Percentiles rank a stretch among this genome's conserved stretches.
phyloP scores from a whole-genome alignment of 2,888 invertebrate genomes.

The Melikaiella ostensackeni region DNA sequence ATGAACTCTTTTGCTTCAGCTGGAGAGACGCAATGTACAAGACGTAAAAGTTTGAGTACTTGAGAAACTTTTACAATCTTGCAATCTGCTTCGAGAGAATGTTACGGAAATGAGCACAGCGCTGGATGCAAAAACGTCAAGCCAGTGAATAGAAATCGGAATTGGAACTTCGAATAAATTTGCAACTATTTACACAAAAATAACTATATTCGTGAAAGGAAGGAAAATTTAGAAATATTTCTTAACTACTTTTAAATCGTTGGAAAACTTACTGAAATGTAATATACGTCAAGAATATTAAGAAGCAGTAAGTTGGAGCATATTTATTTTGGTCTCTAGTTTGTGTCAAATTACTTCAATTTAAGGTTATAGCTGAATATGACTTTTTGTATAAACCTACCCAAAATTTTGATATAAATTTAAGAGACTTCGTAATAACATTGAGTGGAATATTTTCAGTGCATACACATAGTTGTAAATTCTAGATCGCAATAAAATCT shows the following conservation, averaged over 20 bases:
- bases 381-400: no score
- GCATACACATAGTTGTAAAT: neutral
- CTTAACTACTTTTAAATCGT: neutral
- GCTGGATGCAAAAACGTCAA: slow-evolving; percentile 16
- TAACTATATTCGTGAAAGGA: neutral
- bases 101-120: slow-evolving; percentile 34
- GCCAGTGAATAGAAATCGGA: slow-evolving; percentile 22
- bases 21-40: slow-evolving; percentile 49
- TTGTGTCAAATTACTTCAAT: no score
- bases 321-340: no score
- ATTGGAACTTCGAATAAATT: slow-evolving; percentile 31
- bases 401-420: neutral
- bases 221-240: neutral
- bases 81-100: slow-evolving; percentile 37
- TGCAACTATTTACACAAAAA: slow-evolving; percentile 14
- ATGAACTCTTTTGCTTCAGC: slow-evolving; percentile 21
- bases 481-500: neutral
- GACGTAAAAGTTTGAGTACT: slow-evolving; percentile 55
- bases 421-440: neutral
- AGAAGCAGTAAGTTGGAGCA: neutral
- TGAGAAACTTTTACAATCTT: slow-evolving; percentile 56
- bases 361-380: no score
- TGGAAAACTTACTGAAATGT: neutral
- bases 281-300: neutral
- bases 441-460: neutral